Percentiles rank a stretch among this genome's conserved stretches.
These are phyloP conservation scores for Drosophila bocki DNA, from an alignment of 1,140 invertebrate genomes.

Conservation along the genomic window DNA sequence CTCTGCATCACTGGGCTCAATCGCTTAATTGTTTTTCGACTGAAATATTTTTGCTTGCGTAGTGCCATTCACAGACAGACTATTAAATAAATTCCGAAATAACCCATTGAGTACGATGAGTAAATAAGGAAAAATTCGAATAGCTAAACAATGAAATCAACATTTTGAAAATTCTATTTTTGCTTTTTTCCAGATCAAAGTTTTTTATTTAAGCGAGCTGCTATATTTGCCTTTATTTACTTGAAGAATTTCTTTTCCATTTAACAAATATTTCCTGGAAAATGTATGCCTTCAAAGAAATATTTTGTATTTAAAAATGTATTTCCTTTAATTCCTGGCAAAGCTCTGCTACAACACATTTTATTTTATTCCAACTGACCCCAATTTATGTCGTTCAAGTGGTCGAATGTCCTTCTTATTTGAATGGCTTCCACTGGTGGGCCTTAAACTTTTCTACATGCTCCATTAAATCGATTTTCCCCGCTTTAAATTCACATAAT, in stretches of 20 bases:
- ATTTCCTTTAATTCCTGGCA: not conserved
- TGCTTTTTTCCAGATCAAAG: not conserved
- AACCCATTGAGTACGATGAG: constrained; percentile 6
- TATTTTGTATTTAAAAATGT: constrained; percentile 1
- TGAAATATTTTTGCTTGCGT: constrained; percentile 14
- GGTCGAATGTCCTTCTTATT: not conserved
- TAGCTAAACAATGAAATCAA: constrained; percentile 19
- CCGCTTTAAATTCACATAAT: constrained; percentile 8
- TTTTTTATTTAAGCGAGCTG: not conserved
- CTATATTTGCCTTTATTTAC: not conserved
- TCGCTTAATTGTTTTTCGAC: constrained; percentile 28
- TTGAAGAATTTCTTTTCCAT: not conserved
- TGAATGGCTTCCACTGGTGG: not conserved
- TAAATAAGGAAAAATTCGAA: constrained; percentile 9
- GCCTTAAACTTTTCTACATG: constrained; percentile 5
- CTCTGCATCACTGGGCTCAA: not conserved
- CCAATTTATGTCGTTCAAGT: constrained; percentile 4
- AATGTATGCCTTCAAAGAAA: not conserved
- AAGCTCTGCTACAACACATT: not conserved
- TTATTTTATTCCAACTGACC: constrained; percentile 3
- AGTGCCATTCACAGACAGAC: constrained; percentile 9
- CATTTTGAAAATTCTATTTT: not conserved
- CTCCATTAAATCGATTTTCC: constrained; percentile 22
- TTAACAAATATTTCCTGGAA: not conserved
- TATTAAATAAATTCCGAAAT: constrained; percentile 15